These are phyloP conservation scores for Lutraria rhynchaena DNA, from an alignment of 1,140 invertebrate species.

Conservation along the genomic window DNA sequence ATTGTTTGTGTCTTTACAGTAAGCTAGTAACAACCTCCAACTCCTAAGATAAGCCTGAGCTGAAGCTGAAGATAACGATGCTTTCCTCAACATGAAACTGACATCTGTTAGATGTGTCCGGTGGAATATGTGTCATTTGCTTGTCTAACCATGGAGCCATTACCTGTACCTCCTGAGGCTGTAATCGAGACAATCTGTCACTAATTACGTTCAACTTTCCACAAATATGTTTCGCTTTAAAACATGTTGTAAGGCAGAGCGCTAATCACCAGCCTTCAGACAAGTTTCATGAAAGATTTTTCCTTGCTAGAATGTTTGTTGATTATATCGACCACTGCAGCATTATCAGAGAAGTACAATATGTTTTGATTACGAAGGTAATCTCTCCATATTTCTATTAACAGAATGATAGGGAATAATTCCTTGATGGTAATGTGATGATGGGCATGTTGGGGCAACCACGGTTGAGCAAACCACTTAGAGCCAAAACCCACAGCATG, in stretches of 20 bases:
- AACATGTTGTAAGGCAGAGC: constrained; percentile 33
- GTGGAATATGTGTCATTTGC: no score
- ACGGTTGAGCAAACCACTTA: constrained; percentile 16
- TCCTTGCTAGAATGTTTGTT: constrained; percentile 40
- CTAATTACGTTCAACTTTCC: constrained; percentile 35
- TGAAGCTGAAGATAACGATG: no score
- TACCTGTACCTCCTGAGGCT: no score
- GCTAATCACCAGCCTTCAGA: constrained; percentile 23
- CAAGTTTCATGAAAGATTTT: constrained; percentile 36
- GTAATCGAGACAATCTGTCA: constrained; percentile 48
- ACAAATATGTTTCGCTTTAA: constrained; percentile 40
- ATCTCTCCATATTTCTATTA: no score
- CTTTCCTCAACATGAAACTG: no score
- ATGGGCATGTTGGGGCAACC: not conserved
- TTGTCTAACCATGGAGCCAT: no score
- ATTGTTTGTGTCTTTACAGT: no score
- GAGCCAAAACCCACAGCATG: constrained; percentile 21
- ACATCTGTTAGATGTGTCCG: no score
- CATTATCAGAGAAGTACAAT: constrained; percentile 35
- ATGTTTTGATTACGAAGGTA: constrained; percentile 42
- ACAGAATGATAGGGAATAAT: constrained; percentile 57
- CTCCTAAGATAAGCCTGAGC: no score
- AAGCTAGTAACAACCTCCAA: no score
- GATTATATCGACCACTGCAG: constrained; percentile 34
- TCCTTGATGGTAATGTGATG: constrained; percentile 52